phyloP scores from a whole-genome alignment of 2,113 vertebrate species.

The Rhea pennata region DNA sequence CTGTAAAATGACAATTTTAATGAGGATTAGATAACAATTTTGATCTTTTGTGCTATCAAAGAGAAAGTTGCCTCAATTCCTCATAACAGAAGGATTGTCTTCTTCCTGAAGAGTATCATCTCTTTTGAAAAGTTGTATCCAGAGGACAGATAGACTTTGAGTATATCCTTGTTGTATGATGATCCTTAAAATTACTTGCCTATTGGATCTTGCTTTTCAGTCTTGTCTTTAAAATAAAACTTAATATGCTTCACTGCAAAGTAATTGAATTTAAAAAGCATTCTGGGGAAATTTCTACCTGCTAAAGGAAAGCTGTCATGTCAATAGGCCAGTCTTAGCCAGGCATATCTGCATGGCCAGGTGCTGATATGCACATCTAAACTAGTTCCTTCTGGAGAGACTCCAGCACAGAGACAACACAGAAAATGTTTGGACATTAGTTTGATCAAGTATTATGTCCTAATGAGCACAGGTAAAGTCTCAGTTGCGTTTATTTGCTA shows the following conservation, averaged over 20 bases:
- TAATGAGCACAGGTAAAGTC: not conserved
- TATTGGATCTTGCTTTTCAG: not conserved
- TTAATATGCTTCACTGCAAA: not conserved
- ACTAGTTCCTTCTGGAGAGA: not conserved
- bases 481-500: not conserved
- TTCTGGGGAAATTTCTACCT: not conserved
- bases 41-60: not conserved
- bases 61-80: not conserved
- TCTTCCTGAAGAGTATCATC: not conserved
- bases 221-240: not conserved
- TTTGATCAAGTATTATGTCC: not conserved
- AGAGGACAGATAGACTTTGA: not conserved
- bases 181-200: not conserved
- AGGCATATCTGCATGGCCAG: not conserved
- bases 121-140: not conserved
- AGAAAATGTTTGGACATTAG: not conserved
- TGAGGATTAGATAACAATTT: not conserved
- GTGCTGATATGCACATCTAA: not conserved
- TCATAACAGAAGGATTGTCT: not conserved
- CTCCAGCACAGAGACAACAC: not conserved
- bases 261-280: not conserved
- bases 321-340: not conserved
- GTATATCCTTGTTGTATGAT: not conserved
- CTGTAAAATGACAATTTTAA: conserved; percentile 28
- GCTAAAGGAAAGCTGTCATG: not conserved